phyloP scores from a whole-genome alignment of 2,113 vertebrate species.

The Platichthys flesus region DNA sequence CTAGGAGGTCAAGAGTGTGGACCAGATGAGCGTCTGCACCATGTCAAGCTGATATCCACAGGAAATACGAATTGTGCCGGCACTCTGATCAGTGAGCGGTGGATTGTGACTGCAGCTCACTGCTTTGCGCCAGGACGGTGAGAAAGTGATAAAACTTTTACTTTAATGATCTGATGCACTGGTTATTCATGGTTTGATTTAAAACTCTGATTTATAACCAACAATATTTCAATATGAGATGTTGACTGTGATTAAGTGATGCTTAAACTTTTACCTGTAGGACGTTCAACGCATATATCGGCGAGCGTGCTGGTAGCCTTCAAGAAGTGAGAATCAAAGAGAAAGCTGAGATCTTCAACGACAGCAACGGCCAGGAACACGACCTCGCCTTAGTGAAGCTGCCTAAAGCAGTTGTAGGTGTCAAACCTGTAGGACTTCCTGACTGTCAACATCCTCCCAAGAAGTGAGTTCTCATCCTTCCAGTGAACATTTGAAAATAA shows the following conservation, averaged over 20 bases:
- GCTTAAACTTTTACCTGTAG: constrained; percentile 3
- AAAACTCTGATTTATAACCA: too few species aligned
- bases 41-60: fast-evolving
- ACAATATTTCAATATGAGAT: background rate
- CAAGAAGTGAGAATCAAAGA: background rate
- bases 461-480: background rate
- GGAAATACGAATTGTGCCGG: constrained; percentile 12
- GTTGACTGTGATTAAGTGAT: background rate
- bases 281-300: background rate
- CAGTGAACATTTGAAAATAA: background rate
- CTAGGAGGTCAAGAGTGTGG: fast-evolving
- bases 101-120: constrained; percentile 52
- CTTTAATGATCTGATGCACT: too few species aligned
- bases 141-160: background rate
- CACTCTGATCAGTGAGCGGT: constrained; percentile 19
- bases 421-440: background rate
- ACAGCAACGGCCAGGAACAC: background rate
- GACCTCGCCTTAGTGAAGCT: constrained; percentile 41
- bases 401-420: fast-evolving
- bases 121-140: background rate
- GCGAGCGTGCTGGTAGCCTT: background rate
- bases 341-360: background rate
- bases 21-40: fast-evolving
- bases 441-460: background rate
- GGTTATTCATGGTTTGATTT: too few species aligned